Percentiles rank a stretch among this genome's conserved stretches.
phyloP scores from a whole-genome alignment of 2,888 invertebrate species.

The Hypolimnas misippus region DNA sequence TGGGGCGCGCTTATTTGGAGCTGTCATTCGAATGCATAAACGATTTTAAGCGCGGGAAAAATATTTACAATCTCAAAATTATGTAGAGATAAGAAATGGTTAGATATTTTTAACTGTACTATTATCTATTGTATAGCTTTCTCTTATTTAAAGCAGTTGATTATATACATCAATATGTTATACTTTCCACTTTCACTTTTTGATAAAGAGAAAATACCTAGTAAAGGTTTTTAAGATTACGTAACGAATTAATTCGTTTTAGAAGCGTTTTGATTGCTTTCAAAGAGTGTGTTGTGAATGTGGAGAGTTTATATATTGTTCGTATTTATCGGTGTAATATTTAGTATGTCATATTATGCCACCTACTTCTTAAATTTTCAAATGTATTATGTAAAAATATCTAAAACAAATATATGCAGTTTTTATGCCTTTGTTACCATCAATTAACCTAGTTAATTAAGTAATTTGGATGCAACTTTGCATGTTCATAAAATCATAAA shows the following conservation, averaged over 20 bases:
- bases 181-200: conserved; percentile 44
- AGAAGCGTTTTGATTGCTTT: not conserved
- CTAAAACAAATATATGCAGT: too few relatives aligned
- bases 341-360: too few relatives aligned
- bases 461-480: too few relatives aligned
- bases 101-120: conserved; percentile 8
- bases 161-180: conserved; percentile 30
- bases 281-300: not conserved
- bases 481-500: too few relatives aligned
- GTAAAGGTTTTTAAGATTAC: conserved; percentile 20
- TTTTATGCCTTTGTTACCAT: too few relatives aligned
- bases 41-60: conserved; percentile 41
- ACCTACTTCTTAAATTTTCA: too few relatives aligned
- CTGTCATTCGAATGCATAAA: conserved; percentile 42
- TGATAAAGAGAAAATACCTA: conserved; percentile 41
- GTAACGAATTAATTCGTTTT: not conserved
- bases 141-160: conserved; percentile 31
- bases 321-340: too few relatives aligned
- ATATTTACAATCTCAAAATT: not conserved
- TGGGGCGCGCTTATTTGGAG: conserved; percentile 43
- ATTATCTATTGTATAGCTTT: conserved; percentile 23
- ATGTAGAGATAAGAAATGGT: not conserved
- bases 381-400: too few relatives aligned
- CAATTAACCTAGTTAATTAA: too few relatives aligned
- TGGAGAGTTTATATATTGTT: too few relatives aligned